phyloP scores from a whole-genome alignment of 2,797 vertebrate species.

The Microchirus variegatus region DNA sequence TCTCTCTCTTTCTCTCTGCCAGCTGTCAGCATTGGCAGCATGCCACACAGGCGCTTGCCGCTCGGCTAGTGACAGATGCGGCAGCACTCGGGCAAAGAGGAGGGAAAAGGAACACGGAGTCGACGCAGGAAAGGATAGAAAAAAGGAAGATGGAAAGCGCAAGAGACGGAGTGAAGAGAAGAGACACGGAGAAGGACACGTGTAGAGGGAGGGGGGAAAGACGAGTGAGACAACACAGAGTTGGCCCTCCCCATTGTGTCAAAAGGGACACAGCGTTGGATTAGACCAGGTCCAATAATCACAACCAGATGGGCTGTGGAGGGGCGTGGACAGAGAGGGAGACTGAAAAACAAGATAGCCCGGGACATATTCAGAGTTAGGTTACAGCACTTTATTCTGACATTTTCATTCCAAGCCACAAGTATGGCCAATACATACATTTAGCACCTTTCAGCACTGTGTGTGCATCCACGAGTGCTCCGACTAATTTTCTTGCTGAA shows the following conservation, averaged over 20 bases:
- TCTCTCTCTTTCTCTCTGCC: conserved; percentile 59
- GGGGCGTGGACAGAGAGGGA: conserved; percentile 55
- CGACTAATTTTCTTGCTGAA: conserved; percentile 53
- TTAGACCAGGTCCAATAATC: conserved; percentile 79
- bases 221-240: conserved; percentile 63
- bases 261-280: conserved; percentile 70
- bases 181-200: conserved; percentile 2
- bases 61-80: conserved; percentile 73
- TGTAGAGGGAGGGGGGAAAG: conserved; percentile 21
- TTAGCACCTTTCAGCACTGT: conserved; percentile 22
- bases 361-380: conserved; percentile 51
- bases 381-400: conserved; percentile 63
- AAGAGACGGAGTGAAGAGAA: neutral
- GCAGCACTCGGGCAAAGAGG: conserved; percentile 53
- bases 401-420: conserved; percentile 41
- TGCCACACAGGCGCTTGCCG: conserved; percentile 60
- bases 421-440: conserved; percentile 23
- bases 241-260: conserved; percentile 71
- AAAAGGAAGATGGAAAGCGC: neutral
- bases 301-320: conserved; percentile 79
- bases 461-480: conserved; percentile 14
- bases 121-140: conserved; percentile 23
- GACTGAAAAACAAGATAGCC: conserved; percentile 72
- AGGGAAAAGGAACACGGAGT: conserved; percentile 38
- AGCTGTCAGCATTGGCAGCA: conserved; percentile 78